phyloP scores from a whole-genome alignment of 2,888 invertebrate genomes.

The Drosophila putrida region DNA sequence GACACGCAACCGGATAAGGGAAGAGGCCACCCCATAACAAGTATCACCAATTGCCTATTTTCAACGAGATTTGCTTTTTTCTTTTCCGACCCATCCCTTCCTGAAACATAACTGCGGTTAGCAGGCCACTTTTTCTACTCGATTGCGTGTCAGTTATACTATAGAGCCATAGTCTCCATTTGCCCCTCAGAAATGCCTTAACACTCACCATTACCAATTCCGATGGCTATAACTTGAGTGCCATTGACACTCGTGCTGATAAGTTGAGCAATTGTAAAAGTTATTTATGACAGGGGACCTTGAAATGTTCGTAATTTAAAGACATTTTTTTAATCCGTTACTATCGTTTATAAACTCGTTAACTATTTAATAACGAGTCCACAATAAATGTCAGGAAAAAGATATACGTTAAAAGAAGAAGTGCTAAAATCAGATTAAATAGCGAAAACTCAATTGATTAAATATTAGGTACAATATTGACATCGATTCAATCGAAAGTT shows the following conservation, averaged over 20 bases:
- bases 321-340: neutral
- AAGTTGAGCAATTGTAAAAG: conserved; percentile 59
- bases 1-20: conserved; percentile 50
- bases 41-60: conserved; percentile 27
- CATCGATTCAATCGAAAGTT: no score
- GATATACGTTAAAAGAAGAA: no score
- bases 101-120: conserved; percentile 26
- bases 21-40: neutral
- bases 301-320: neutral
- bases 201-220: conserved; percentile 5
- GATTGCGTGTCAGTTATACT: conserved; percentile 69
- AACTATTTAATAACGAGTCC: neutral
- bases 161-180: conserved; percentile 47
- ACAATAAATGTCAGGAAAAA: neutral
- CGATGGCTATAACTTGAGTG: conserved; percentile 33
- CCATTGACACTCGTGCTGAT: conserved; percentile 68
- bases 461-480: no score
- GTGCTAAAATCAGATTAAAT: no score
- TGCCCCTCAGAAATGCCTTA: neutral
- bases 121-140: conserved; percentile 35
- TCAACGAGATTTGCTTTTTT: conserved; percentile 27
- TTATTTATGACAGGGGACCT: conserved; percentile 1
- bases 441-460: no score
- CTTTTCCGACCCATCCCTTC: neutral
- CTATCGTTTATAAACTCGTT: neutral